phyloP scores from a whole-genome alignment of 2,113 vertebrate species.

The Calypte anna region DNA sequence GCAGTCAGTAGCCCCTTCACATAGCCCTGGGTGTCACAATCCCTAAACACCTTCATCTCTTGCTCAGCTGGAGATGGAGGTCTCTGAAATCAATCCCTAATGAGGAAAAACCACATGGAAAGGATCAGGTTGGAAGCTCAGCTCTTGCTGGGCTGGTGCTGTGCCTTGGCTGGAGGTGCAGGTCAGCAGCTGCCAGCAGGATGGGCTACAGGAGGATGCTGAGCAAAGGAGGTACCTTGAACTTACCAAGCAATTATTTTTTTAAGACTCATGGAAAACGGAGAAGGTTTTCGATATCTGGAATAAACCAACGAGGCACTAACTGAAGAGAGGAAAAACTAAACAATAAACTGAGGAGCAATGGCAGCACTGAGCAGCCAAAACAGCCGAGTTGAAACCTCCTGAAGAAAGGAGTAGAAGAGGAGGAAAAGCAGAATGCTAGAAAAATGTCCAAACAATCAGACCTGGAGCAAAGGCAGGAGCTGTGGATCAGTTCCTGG shows the following conservation, averaged over 20 bases:
- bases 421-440: not conserved
- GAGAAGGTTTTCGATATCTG: not conserved
- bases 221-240: not conserved
- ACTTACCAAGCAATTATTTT: not conserved
- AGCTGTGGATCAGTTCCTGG: not conserved
- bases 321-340: not conserved
- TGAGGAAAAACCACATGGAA: not conserved
- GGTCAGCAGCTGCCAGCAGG: not conserved
- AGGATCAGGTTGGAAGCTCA: not conserved
- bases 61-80: too few species aligned
- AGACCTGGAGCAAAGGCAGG: not conserved
- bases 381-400: not conserved
- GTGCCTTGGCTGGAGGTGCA: not conserved
- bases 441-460: not conserved
- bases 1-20: not conserved
- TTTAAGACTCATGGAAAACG: not conserved
- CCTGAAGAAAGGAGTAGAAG: not conserved
- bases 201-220: accelerated
- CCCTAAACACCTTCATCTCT: not conserved
- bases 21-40: accelerated
- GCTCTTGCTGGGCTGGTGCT: not conserved
- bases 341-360: not conserved
- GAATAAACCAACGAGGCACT: not conserved
- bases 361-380: not conserved
- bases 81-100: not conserved